Evolutionary conservation across 2,797 vertebrate species (phyloP).

Genomic region (Rhinoraja longicauda): DNA sequence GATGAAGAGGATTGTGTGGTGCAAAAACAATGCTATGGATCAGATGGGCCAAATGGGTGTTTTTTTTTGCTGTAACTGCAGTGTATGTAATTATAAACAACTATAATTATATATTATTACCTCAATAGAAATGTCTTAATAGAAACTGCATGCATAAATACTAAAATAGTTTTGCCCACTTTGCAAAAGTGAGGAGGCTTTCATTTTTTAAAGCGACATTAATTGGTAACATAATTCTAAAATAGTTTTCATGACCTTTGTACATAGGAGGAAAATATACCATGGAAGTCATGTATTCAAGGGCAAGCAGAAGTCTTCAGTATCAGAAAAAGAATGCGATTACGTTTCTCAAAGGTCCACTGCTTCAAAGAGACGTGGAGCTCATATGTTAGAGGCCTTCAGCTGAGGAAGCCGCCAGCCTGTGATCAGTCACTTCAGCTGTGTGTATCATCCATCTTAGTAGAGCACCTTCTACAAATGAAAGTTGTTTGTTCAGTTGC

Average conservation of each 20-base stretch:
- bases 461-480: constrained; percentile 12
- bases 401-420: background rate
- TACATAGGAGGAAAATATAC: background rate
- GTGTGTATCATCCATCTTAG: constrained; percentile 27
- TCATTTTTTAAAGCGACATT: background rate
- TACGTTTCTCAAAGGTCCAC: background rate
- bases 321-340: background rate
- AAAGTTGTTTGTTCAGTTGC: constrained; percentile 9
- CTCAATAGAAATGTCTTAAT: background rate
- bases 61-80: too few relatives aligned
- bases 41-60: too few relatives aligned
- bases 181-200: background rate
- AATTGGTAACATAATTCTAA: background rate
- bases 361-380: constrained; percentile 1
- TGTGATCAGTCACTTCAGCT: constrained; percentile 31
- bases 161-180: background rate
- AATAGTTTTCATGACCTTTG: background rate
- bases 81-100: too few relatives aligned
- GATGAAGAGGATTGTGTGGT: too few relatives aligned
- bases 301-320: background rate
- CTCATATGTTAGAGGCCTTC: background rate
- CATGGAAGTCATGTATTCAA: background rate
- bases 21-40: too few relatives aligned
- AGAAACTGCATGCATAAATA: background rate
- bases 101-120: background rate